Conservation (phyloP, 2,797 vertebrate genomes). For the Danio kyathit region DNA sequence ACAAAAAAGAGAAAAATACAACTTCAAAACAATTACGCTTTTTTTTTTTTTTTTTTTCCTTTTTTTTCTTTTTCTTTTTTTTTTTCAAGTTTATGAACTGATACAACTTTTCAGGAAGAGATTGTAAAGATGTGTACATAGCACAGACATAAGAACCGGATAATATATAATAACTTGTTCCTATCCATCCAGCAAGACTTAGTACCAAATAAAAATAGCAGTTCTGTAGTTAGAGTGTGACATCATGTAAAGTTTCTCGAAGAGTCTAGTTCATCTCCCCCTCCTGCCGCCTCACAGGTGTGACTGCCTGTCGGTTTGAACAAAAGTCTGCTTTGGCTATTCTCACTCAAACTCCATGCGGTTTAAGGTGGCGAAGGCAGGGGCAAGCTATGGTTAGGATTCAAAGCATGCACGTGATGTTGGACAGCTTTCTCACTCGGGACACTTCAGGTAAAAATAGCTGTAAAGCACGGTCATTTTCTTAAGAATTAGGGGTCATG, state of each 20-base stretch:
- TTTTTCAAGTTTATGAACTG: constrained; percentile 98
- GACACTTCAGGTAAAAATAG: constrained; percentile 60
- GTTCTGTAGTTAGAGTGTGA: constrained; percentile 87
- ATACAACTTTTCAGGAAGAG: constrained; percentile 99
- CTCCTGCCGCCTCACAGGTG: constrained; percentile 72
- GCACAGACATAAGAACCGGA: constrained; percentile 96
- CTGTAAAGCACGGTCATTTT: constrained; percentile 49
- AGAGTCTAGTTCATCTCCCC: constrained; percentile 75
- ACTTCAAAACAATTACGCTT: constrained; percentile 68
- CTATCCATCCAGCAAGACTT: constrained; percentile 92
- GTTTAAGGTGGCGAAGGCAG: constrained; percentile 54
- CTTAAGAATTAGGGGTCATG: constrained; percentile 11
- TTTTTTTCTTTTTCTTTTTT: constrained; percentile 65
- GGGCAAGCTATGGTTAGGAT: constrained; percentile 52
- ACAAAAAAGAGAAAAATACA: constrained; percentile 73
- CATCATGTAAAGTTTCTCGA: constrained; percentile 84
- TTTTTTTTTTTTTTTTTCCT: constrained; percentile 71
- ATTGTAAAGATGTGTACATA: constrained; percentile 99
- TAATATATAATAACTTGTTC: constrained; percentile 99
- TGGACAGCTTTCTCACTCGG: constrained; percentile 61
- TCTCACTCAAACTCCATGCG: constrained; percentile 23
- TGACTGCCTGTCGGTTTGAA: constrained; percentile 62
- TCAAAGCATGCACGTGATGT: constrained; percentile 60
- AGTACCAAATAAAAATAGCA: constrained; percentile 93
- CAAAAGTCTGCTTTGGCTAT: constrained; percentile 42